Conservation (phyloP, 2,113 vertebrate species). For the Notothenia coriiceps region DNA sequence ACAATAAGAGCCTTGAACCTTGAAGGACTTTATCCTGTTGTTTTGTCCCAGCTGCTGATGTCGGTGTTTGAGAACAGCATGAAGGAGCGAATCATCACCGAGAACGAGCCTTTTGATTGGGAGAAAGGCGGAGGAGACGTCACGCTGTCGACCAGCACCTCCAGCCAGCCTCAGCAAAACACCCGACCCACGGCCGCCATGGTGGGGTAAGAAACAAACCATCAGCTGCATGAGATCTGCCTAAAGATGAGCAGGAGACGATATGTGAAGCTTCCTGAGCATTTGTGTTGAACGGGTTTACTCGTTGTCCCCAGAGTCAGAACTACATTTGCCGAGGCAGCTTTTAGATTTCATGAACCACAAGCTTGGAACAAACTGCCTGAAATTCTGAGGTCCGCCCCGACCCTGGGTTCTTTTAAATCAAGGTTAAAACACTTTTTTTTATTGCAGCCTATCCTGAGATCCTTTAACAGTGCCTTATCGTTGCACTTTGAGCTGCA, state of each 20-base stretch:
- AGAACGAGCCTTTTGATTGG: slow-evolving; percentile 99
- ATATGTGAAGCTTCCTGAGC: background rate
- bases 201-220: slow-evolving; percentile 90
- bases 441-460: too few relatives aligned
- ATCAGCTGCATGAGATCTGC: background rate
- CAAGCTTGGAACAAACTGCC: too few relatives aligned
- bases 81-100: slow-evolving; percentile 95
- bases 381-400: too few relatives aligned
- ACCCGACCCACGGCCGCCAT: slow-evolving; percentile 96
- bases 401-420: too few relatives aligned
- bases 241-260: background rate
- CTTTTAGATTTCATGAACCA: too few relatives aligned
- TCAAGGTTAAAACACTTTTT: too few relatives aligned
- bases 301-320: too few relatives aligned
- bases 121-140: slow-evolving; percentile 94
- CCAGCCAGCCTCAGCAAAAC: slow-evolving; percentile 94
- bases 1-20: too few relatives aligned
- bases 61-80: slow-evolving; percentile 99
- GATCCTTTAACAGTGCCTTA: too few relatives aligned
- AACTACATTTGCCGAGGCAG: too few relatives aligned
- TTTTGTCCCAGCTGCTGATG: slow-evolving; percentile 91
- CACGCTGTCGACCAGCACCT: slow-evolving; percentile 91
- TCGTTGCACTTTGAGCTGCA: too few relatives aligned
- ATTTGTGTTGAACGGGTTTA: background rate
- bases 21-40: background rate